A percentile compares a stretch with the other conserved stretches of the same genome.
Conservation (phyloP, 2,888 invertebrate genomes). For the Lypha dubia region DNA sequence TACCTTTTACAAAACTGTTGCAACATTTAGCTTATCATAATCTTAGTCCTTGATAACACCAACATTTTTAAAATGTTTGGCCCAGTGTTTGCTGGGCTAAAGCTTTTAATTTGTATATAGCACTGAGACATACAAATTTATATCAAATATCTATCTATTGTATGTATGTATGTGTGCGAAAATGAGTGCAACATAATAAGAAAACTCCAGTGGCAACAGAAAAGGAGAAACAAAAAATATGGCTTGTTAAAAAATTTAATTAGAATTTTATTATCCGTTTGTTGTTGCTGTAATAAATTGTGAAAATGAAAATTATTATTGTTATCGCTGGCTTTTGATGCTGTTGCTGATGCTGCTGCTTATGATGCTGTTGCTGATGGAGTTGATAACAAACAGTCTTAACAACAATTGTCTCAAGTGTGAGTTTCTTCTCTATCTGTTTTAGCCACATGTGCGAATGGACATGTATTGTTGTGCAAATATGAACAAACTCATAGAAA, state of each 20-base stretch:
- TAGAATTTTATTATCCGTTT: slow-evolving; percentile 64
- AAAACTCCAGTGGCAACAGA: background rate
- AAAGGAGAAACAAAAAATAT: slow-evolving; percentile 1
- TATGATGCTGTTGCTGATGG: slow-evolving; percentile 20
- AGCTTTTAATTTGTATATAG: too few relatives aligned
- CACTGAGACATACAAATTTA: background rate
- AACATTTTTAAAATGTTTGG: background rate
- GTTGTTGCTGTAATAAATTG: slow-evolving; percentile 54
- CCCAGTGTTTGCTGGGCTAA: background rate
- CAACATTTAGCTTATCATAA: too few relatives aligned
- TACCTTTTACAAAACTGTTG: too few relatives aligned
- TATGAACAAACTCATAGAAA: slow-evolving; percentile 32
- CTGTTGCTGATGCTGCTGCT: slow-evolving; percentile 25
- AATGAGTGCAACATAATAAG: background rate
- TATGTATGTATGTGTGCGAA: background rate
- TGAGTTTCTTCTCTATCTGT: slow-evolving; percentile 20
- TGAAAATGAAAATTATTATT: slow-evolving; percentile 59
- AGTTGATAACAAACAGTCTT: slow-evolving; percentile 27
- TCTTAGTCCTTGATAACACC: too few relatives aligned
- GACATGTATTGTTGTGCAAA: slow-evolving; percentile 36
- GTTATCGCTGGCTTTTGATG: slow-evolving; percentile 21
- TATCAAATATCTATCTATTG: background rate
- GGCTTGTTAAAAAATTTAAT: slow-evolving; percentile 63
- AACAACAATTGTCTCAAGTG: slow-evolving; percentile 26
- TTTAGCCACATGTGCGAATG: slow-evolving; percentile 23